phyloP scores from a whole-genome alignment of 2,797 vertebrate species.

The Pseudocheirus occidentalis region DNA sequence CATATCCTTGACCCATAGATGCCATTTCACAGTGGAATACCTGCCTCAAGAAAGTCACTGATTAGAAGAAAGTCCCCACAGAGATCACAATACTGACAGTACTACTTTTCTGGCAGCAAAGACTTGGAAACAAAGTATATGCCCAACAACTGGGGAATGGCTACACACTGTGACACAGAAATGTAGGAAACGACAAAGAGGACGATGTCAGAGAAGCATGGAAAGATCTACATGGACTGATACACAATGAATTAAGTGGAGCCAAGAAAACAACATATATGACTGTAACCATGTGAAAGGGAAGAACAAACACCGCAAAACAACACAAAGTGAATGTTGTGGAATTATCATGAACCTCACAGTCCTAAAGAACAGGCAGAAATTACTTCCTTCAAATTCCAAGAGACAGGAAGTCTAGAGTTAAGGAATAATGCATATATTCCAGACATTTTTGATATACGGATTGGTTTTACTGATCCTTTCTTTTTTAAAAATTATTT shows the following conservation, averaged over 20 bases:
- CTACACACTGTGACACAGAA: not conserved
- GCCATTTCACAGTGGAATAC: not conserved
- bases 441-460: not conserved
- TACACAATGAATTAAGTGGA: not conserved
- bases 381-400: not conserved
- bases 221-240: not conserved
- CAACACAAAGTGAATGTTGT: not conserved
- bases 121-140: not conserved
- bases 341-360: not conserved
- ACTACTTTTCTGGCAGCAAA: not conserved
- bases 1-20: not conserved
- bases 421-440: not conserved
- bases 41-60: not conserved
- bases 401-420: not conserved
- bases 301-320: not conserved
- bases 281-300: not conserved
- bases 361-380: not conserved
- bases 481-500: too few relatives aligned
- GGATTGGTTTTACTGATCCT: not conserved
- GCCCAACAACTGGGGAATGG: not conserved
- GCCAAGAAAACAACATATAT: not conserved
- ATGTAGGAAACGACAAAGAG: not conserved
- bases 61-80: not conserved
- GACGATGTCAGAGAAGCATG: not conserved
- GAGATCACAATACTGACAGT: not conserved